A percentile compares a stretch with the other conserved stretches of the same genome.
phyloP scores from a whole-genome alignment of 2,113 vertebrate genomes.

The Macrotus californicus region DNA sequence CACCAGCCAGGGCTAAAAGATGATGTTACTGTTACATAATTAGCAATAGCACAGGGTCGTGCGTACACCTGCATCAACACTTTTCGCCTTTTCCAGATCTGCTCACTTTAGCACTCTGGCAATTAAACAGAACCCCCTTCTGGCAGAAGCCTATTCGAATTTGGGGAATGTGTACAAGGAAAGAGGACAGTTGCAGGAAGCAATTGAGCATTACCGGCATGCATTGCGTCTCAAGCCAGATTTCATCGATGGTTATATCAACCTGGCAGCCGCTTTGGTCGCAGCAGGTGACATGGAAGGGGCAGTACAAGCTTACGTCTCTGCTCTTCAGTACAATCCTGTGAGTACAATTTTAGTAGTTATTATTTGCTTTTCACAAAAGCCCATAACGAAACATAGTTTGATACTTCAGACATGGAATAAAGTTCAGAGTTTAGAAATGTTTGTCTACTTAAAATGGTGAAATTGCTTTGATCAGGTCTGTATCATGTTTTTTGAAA shows the following conservation, averaged over 20 bases:
- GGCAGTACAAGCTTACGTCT: constrained; percentile 98
- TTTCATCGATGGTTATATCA: constrained; percentile 99
- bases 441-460: constrained; percentile 34
- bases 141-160: constrained; percentile 99
- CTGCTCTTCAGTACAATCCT: constrained; percentile 99
- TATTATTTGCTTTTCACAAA: constrained; percentile 30
- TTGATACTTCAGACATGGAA: not conserved
- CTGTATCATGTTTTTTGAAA: not conserved
- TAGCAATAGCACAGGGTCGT: not conserved
- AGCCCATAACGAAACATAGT: not conserved
- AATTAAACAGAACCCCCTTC: constrained; percentile 98
- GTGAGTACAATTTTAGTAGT: constrained; percentile 82
- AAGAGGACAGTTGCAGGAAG: constrained; percentile 97
- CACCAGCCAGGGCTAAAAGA: not conserved
- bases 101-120: constrained; percentile 99
- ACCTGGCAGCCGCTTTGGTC: constrained; percentile 96
- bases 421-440: constrained; percentile 40
- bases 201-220: constrained; percentile 97
- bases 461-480: constrained; percentile 24
- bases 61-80: constrained; percentile 36
- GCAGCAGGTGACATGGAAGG: constrained; percentile 99
- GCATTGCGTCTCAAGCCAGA: constrained; percentile 97
- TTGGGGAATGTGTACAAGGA: constrained; percentile 99
- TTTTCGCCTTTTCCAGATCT: constrained; percentile 83
- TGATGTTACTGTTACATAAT: not conserved